Evolutionary conservation across 1,140 invertebrate genomes (phyloP).

Genomic region (Magallana gigas): DNA sequence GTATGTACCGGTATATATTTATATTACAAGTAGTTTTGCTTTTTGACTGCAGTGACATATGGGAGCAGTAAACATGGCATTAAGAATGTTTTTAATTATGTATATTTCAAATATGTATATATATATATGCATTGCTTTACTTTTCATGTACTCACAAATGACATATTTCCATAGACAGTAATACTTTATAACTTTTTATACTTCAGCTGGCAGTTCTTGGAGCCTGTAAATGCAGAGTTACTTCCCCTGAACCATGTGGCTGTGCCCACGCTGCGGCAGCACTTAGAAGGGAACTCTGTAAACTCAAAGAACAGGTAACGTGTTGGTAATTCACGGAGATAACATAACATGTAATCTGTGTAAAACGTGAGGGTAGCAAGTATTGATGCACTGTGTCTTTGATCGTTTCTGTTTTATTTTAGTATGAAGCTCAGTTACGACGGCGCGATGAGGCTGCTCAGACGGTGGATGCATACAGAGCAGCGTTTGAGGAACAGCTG

Average conservation of each 20-base stretch:
- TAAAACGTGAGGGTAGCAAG: too few relatives aligned
- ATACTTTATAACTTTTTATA: conserved; percentile 9
- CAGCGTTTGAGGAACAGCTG: conserved; percentile 77
- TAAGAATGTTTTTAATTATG: neutral
- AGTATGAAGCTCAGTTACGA: conserved; percentile 26
- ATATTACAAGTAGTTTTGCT: too few relatives aligned
- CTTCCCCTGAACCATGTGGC: conserved; percentile 73
- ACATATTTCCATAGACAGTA: too few relatives aligned
- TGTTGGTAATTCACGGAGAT: too few relatives aligned
- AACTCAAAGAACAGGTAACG: conserved; percentile 72
- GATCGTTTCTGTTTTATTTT: too few relatives aligned
- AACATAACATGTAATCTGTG: too few relatives aligned
- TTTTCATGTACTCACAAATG: too few relatives aligned
- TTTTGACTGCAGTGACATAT: too few relatives aligned
- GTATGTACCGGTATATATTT: neutral
- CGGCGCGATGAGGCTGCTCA: conserved; percentile 61
- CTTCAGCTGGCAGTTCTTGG: conserved; percentile 75
- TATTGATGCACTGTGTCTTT: too few relatives aligned
- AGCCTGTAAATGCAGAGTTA: conserved; percentile 74
- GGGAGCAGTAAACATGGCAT: neutral
- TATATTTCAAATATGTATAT: neutral
- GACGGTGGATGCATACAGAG: conserved; percentile 74
- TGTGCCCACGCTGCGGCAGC: conserved; percentile 77
- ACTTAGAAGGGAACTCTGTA: conserved; percentile 70
- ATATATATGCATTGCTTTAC: too few relatives aligned